Base-by-base conservation (phyloP, 2,888 invertebrate species). In the Malthinus seriepunctatus region DNA sequence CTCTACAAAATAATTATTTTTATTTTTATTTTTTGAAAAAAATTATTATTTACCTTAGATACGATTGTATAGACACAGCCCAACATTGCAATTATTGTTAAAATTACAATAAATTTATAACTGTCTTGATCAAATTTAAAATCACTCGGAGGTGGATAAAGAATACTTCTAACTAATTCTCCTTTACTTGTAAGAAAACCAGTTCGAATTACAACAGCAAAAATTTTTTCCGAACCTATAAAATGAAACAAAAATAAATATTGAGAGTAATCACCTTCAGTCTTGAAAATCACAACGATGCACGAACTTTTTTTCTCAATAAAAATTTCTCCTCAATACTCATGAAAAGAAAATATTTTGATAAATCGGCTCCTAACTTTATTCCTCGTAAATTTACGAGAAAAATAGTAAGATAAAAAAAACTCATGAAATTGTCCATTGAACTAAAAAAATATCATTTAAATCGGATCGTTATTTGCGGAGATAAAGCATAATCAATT, bases 71-170 rank as follows among this genome's bases (percentile, higher is more conserved):
- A 97, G 2, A 89, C 79, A 61, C 97, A 90, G 0, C 97, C 97
- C 32, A 89, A 69, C 1, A 84, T 77, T 1, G 97, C 93, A 57
- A 97, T 89, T 14, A 84, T 71, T 0, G 90, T 90, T 37, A 98
- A 80, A 31, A 93, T 86, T 57, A 87, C 84, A 51, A 97, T 91
- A 76, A 95, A 96, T 76, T 91, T 92, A 80, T 93, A 93, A 0
- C 95, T 94, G 77, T 97, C 97, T 44, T 89, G 86, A 74, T 97
- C 95, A 76, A 97, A 97, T 79, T 95, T 95, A 81, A 96, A 97
- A 78, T 96, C 97, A 0, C 95, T 92, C 0, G 97, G 97, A 34
- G 95, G 94, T 0, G 97, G 97, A 77, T 94, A 97, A 69, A 97
- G 82, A 65, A 97, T 97, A 31, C 96, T 94, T 12, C 96, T 86